Percentiles rank a stretch among this genome's conserved stretches.
Evolutionary conservation across 2,113 vertebrate genomes (phyloP).

Genomic region (Neogale vison): DNA sequence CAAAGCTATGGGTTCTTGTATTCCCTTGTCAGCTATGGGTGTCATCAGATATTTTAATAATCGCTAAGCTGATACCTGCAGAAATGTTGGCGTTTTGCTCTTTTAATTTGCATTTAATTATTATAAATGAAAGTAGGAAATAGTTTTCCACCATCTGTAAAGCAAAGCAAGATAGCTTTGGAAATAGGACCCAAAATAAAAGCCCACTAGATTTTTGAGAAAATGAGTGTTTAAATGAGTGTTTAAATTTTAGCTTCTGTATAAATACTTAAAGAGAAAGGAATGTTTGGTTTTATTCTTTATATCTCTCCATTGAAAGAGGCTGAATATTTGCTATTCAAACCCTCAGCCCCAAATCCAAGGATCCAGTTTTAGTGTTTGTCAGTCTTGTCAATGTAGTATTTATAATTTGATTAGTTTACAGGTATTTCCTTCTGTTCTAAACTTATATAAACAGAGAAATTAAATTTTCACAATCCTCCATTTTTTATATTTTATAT

Average conservation of each 20-base stretch:
- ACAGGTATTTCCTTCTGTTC: not conserved
- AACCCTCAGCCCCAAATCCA: not conserved
- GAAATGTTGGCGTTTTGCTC: not conserved
- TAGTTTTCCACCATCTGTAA: not conserved
- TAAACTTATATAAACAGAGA: not conserved
- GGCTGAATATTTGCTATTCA: not conserved
- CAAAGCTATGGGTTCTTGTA: not conserved
- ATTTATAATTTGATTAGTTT: not conserved
- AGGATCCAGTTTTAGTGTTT: not conserved
- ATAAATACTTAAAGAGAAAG: not conserved
- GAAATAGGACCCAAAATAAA: not conserved
- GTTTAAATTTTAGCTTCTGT: not conserved
- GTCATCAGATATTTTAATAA: not conserved
- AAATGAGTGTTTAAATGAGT: not conserved
- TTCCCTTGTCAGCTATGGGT: not conserved
- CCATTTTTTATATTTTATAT: too few relatives aligned
- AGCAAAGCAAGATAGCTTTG: not conserved
- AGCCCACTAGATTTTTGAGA: not conserved
- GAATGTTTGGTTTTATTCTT: not conserved
- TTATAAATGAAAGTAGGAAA: not conserved
- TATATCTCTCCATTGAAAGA: not conserved
- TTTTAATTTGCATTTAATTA: not conserved
- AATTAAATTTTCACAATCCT: not conserved
- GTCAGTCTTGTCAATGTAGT: not conserved
- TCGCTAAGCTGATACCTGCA: not conserved